These are phyloP conservation scores for Hirtodrosophila alboralis DNA, from an alignment of 2,888 invertebrate genomes.

Conservation along the genomic window DNA sequence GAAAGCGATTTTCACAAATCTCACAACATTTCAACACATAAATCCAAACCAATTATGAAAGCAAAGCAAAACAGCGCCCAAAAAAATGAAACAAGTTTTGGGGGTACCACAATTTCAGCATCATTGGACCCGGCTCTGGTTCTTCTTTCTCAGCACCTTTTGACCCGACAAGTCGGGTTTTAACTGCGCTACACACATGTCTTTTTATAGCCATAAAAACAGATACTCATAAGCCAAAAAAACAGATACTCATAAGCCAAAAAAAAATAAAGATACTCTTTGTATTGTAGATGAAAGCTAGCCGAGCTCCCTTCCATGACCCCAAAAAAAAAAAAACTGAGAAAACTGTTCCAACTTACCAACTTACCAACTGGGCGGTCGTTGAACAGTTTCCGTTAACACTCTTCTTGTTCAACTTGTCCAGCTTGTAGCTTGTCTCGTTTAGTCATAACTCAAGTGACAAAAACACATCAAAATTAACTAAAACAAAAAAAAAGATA, in stretches of 20 bases:
- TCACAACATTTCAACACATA: constrained; percentile 34
- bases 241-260: constrained; percentile 45
- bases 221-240: constrained; percentile 62
- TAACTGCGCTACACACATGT: constrained; percentile 57
- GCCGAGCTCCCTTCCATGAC: constrained; percentile 58
- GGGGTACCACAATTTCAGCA: constrained; percentile 46
- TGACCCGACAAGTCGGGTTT: constrained; percentile 59
- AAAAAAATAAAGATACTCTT: constrained; percentile 37
- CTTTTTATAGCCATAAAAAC: constrained; percentile 72
- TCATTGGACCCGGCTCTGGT: constrained; percentile 42
- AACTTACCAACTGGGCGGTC: constrained; percentile 43
- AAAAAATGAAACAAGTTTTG: constrained; percentile 58
- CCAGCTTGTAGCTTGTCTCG: constrained; percentile 54
- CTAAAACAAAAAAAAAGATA: not conserved
- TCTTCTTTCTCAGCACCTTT: constrained; percentile 78
- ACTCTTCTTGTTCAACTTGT: constrained; percentile 47
- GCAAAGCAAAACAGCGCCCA: constrained; percentile 30
- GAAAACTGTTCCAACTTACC: constrained; percentile 29
- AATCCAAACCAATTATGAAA: not conserved
- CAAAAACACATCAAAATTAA: too few relatives aligned
- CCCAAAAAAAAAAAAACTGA: constrained; percentile 43
- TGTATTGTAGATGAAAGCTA: constrained; percentile 69
- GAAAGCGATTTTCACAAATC: not conserved
- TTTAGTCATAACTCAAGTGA: constrained; percentile 41
- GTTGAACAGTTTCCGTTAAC: constrained; percentile 66